These are phyloP conservation scores for Glossosoma conforme DNA, from an alignment of 1,140 invertebrate species.

Conservation along the genomic window DNA sequence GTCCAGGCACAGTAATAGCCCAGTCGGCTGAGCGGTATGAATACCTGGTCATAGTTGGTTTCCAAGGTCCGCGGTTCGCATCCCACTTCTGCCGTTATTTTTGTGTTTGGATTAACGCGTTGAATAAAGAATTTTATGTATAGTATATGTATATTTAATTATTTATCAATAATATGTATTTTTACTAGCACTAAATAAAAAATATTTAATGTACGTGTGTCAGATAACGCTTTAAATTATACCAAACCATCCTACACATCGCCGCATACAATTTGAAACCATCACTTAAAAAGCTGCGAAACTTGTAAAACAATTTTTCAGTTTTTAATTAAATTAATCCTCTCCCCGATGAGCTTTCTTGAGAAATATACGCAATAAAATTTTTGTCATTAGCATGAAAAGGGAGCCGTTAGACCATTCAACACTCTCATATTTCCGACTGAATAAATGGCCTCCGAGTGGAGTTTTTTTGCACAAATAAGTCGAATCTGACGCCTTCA, in stretches of 20 bases:
- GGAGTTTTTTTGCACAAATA: slow-evolving; percentile 17
- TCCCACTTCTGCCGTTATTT: too few relatives aligned
- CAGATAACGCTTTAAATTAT: too few relatives aligned
- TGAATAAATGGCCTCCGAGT: slow-evolving; percentile 13
- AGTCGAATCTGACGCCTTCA: slow-evolving; percentile 12
- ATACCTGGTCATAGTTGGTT: too few relatives aligned
- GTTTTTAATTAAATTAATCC: slow-evolving; percentile 21
- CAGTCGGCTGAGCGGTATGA: too few relatives aligned
- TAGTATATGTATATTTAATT: neutral
- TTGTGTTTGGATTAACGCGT: too few relatives aligned
- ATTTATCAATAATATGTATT: neutral
- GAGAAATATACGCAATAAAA: slow-evolving; percentile 18
- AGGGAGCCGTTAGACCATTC: slow-evolving; percentile 9
- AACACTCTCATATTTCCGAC: slow-evolving; percentile 3
- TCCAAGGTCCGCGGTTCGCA: too few relatives aligned
- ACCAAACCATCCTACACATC: too few relatives aligned
- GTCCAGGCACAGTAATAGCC: too few relatives aligned
- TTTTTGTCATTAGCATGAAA: slow-evolving; percentile 16
- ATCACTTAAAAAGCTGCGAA: neutral
- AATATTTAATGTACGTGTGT: too few relatives aligned
- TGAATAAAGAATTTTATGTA: too few relatives aligned
- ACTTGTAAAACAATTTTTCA: slow-evolving; percentile 14
- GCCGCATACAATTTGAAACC: neutral
- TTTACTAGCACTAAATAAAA: too few relatives aligned
- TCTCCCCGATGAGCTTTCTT: neutral